Conservation (phyloP, 2,888 invertebrate species). For the Synanthedon andrenaeformis region DNA sequence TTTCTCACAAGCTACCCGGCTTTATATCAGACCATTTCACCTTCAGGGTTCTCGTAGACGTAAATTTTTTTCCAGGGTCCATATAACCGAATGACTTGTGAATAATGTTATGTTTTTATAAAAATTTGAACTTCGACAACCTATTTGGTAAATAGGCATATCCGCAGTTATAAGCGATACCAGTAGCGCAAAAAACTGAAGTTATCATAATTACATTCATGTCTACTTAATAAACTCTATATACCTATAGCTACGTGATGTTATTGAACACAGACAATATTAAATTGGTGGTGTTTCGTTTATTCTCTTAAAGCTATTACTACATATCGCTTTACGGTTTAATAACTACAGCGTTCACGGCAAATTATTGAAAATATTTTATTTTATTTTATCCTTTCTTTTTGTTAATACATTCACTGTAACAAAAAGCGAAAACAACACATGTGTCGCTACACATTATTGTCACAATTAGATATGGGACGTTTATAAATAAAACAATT, state of each 20-base stretch:
- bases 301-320: slow-evolving; percentile 18
- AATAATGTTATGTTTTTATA: neutral
- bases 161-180: neutral
- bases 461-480: slow-evolving; percentile 31
- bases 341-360: neutral
- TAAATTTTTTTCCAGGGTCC: too few relatives aligned
- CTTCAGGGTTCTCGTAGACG: too few relatives aligned
- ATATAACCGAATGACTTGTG: neutral
- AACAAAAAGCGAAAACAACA: neutral
- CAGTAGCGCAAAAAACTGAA: too few relatives aligned
- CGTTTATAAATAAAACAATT: too few relatives aligned
- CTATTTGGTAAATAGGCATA: neutral
- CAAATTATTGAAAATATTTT: neutral
- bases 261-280: slow-evolving; percentile 57
- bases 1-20: too few relatives aligned
- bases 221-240: too few relatives aligned
- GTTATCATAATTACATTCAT: too few relatives aligned
- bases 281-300: slow-evolving; percentile 53
- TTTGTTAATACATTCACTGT: neutral
- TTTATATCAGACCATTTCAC: too few relatives aligned
- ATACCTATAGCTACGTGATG: slow-evolving; percentile 18
- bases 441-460: slow-evolving; percentile 27
- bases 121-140: neutral
- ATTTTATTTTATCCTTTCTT: neutral
- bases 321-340: slow-evolving; percentile 5